Evolutionary conservation across 2,888 invertebrate species (phyloP).

Genomic region (Epistrophe grossulariae): DNA sequence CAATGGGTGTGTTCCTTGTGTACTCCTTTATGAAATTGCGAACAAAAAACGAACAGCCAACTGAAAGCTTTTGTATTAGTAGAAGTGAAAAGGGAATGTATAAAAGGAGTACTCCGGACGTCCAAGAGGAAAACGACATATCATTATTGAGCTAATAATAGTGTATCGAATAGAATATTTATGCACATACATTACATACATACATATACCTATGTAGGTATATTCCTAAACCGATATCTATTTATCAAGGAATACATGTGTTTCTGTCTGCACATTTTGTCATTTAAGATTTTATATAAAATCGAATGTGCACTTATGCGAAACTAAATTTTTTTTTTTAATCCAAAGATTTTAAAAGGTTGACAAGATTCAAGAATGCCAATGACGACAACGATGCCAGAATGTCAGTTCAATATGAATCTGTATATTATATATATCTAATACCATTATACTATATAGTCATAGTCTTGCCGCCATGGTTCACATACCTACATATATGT

Average conservation of each 20-base stretch:
- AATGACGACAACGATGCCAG: conserved; percentile 20
- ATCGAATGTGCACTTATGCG: conserved; percentile 21
- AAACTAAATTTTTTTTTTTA: neutral
- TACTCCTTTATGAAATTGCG: too few species aligned
- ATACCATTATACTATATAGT: too few species aligned
- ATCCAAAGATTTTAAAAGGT: neutral
- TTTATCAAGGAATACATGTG: conserved; percentile 2
- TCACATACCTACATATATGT: too few species aligned
- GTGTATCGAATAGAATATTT: neutral
- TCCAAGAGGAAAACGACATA: too few species aligned
- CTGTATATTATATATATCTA: neutral
- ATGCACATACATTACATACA: too few species aligned
- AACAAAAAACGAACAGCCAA: too few species aligned
- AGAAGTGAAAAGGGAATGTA: too few species aligned
- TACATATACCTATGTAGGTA: too few species aligned
- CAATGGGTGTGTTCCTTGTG: too few species aligned
- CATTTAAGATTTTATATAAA: neutral
- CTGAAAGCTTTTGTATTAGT: too few species aligned
- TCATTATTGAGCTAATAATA: too few species aligned
- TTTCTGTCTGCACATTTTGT: neutral
- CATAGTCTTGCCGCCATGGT: neutral
- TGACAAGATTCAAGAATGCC: conserved; percentile 30
- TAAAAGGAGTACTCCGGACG: too few species aligned
- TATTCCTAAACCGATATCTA: neutral
- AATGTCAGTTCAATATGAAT: conserved; percentile 9